Percentiles rank a stretch among this genome's conserved stretches.
phyloP scores from a whole-genome alignment of 2,888 invertebrate species.

The Ditylenchus weischeri region DNA sequence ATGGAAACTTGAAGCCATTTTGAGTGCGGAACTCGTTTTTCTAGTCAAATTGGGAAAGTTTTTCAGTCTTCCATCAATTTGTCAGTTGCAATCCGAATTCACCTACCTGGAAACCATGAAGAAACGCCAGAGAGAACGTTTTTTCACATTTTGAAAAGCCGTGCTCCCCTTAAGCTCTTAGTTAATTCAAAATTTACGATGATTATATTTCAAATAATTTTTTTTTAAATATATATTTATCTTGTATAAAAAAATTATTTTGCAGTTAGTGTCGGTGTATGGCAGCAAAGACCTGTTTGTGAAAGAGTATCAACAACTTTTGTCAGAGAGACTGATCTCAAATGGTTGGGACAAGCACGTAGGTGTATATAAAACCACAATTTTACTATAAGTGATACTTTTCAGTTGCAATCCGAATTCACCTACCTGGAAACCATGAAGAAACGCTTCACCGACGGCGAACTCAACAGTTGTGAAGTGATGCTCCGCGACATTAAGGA shows the following conservation, averaged over 20 bases:
- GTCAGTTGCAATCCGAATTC: conserved; percentile 68
- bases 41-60: too few relatives aligned
- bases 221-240: too few relatives aligned
- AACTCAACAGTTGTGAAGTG: conserved; percentile 92
- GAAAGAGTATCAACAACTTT: conserved; percentile 87
- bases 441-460: conserved; percentile 86
- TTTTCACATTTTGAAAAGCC: too few relatives aligned
- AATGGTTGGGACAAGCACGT: conserved; percentile 45
- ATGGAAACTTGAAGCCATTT: too few relatives aligned
- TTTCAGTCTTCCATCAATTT: too few relatives aligned
- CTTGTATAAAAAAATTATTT: background rate
- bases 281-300: conserved; percentile 97
- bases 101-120: conserved; percentile 88
- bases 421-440: conserved; percentile 88
- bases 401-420: conserved; percentile 67
- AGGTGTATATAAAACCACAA: conserved; percentile 13
- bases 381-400: background rate
- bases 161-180: too few relatives aligned
- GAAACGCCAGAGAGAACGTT: too few relatives aligned
- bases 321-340: conserved; percentile 79
- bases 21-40: too few relatives aligned
- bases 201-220: too few relatives aligned
- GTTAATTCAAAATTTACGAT: too few relatives aligned
- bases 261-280: conserved; percentile 82
- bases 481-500: conserved; percentile 96